Percentiles rank a stretch among this genome's conserved stretches.
Evolutionary conservation across 2,888 invertebrate genomes (phyloP).

Genomic region (Chaetoderma sp.): DNA sequence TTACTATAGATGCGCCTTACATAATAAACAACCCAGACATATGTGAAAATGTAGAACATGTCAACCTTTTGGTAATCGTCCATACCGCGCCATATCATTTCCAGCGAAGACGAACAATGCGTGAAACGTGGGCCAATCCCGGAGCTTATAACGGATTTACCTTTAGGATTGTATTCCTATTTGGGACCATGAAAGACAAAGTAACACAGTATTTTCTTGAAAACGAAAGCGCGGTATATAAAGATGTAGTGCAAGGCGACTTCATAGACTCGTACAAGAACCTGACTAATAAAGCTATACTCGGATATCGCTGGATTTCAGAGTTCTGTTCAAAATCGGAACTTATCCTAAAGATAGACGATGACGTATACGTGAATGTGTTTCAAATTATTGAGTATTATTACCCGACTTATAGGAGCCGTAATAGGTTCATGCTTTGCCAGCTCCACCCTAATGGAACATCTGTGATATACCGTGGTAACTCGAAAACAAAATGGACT

Average conservation of each 20-base stretch:
- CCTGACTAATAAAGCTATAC: constrained; percentile 55
- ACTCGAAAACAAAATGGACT: constrained; percentile 46
- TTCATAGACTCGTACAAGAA: constrained; percentile 54
- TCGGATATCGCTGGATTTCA: constrained; percentile 49
- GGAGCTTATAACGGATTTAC: constrained; percentile 38
- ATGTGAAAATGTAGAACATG: constrained; percentile 35
- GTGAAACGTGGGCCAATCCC: constrained; percentile 55
- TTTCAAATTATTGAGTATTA: constrained; percentile 45
- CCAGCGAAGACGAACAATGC: constrained; percentile 41
- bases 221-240: constrained; percentile 46
- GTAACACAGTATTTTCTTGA: constrained; percentile 44
- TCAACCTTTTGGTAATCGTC: constrained; percentile 47
- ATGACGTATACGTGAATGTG: constrained; percentile 57
- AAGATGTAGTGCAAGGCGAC: constrained; percentile 56
- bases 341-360: constrained; percentile 53
- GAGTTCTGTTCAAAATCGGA: constrained; percentile 47
- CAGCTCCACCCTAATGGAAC: constrained; percentile 45
- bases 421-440: constrained; percentile 44
- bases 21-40: constrained; percentile 46
- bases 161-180: constrained; percentile 49
- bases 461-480: constrained; percentile 43
- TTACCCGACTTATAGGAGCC: constrained; percentile 39
- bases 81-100: constrained; percentile 49
- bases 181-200: constrained; percentile 41
- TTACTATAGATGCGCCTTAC: constrained; percentile 45